Conservation (phyloP, 37 sponge, comb jelly and placozoan genomes). For the Corticium candelabrum region DNA sequence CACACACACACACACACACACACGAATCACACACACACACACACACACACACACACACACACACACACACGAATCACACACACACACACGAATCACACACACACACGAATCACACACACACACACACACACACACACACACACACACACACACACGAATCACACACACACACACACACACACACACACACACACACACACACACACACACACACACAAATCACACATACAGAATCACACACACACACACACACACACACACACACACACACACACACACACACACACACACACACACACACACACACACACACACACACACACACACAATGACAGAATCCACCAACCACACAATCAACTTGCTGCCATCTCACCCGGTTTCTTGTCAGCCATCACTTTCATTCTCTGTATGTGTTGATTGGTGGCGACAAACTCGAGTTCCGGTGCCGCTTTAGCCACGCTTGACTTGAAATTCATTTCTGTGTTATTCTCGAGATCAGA, state of each 20-base stretch:
- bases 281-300: slow-evolving; percentile 5
- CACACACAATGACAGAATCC: too few relatives aligned
- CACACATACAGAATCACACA: too few relatives aligned
- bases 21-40: not conserved
- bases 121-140: not conserved
- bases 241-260: too few relatives aligned
- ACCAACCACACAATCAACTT: too few relatives aligned
- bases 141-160: slow-evolving; percentile 10
- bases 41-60: slow-evolving; percentile 8
- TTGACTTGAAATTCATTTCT: not conserved
- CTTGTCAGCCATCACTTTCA: not conserved
- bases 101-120: slow-evolving; percentile 6
- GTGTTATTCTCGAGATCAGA: not conserved
- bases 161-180: slow-evolving; percentile 2
- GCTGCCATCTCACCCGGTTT: not conserved
- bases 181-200: slow-evolving; percentile 5
- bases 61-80: not conserved
- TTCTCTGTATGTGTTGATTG: not conserved
- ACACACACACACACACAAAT: too few relatives aligned
- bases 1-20: slow-evolving; percentile 3
- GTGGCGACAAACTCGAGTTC: not conserved
- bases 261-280: slow-evolving; percentile 5
- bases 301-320: slow-evolving; percentile 5
- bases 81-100: slow-evolving; percentile 10
- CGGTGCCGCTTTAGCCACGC: not conserved